These are phyloP conservation scores for Paramormyrops kingsleyae DNA, from an alignment of 2,113 vertebrate genomes.

Conservation along the genomic window DNA sequence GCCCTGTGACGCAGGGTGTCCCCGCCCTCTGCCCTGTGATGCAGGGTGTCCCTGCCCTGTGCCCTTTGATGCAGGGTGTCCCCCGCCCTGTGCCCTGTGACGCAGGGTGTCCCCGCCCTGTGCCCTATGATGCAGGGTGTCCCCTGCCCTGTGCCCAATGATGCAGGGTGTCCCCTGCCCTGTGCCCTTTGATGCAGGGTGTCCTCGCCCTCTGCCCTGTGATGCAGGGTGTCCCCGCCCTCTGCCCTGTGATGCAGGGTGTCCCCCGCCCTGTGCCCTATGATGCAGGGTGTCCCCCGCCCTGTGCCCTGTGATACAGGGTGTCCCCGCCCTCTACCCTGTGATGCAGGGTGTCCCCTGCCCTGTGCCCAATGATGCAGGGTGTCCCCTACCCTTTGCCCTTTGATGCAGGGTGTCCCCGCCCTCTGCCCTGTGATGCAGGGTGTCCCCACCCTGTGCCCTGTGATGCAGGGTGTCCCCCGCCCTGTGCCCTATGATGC, in stretches of 20 bases:
- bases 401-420: neutral
- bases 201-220: neutral
- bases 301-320: too few species aligned
- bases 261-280: neutral
- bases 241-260: neutral
- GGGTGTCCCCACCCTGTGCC: neutral
- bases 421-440: too few species aligned
- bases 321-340: too few species aligned
- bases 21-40: neutral
- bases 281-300: neutral
- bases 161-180: neutral
- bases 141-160: neutral
- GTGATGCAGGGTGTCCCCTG: too few species aligned
- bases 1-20: neutral
- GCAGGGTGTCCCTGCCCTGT: neutral
- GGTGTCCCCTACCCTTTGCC: neutral
- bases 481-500: neutral
- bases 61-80: neutral
- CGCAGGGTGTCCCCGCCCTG: too few species aligned
- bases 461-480: neutral
- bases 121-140: too few species aligned
- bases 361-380: too few species aligned
- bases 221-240: too few species aligned
- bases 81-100: neutral
- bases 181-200: neutral